Base-by-base conservation (phyloP, 1,140 invertebrate species). In the Micrasema longulum region DNA sequence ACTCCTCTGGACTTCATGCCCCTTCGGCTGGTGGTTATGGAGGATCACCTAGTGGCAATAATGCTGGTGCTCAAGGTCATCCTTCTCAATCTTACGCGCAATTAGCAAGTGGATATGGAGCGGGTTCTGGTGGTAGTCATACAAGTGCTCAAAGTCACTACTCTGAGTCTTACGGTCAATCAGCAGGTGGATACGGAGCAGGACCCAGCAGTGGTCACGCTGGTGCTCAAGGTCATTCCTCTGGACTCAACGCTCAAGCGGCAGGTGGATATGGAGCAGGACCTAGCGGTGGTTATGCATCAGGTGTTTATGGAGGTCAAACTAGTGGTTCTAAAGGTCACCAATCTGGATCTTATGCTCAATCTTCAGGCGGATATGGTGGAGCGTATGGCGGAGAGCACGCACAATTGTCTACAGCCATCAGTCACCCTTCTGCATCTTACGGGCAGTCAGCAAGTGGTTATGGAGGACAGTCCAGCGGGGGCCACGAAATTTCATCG, bases 321-420 rank as follows among this genome's bases (percentile, higher is more conserved):
- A 12, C 63, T 36, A 11, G 48, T 9, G 60, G 38, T n/a, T 14
- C 26, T 7, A 2, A 31, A 31, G 7, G 26, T 31, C 26, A 31
- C 26, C 26, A 2, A 2, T 31, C 26, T 31, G 26, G 3, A 31
- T 31, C 26, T 7, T 31, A 31, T 14, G 60, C 35, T 1, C 35
- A 41, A 36, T 6, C 38, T 31, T 36, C 36, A 11, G 14, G 20
- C 43, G 16, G 23, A 1, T 31, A 35, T n/a, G 65, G 31, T 3
- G 48, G 65, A 57, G 52, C 50, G 2, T 69, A 55, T 18, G 66
- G 66, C 6, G 66, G 66, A 14, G 70, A n/a, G 64, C 47, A 18
- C 26, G 45, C n/a, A n/a, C n/a, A n/a, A n/a, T n/a, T n/a, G n/a
- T n/a, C n/a, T n/a, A n/a, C 76, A 63, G 48, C 72, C 48, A 75